These are phyloP conservation scores for Protophormia terraenovae DNA, from an alignment of 2,888 invertebrate genomes.

Conservation along the genomic window DNA sequence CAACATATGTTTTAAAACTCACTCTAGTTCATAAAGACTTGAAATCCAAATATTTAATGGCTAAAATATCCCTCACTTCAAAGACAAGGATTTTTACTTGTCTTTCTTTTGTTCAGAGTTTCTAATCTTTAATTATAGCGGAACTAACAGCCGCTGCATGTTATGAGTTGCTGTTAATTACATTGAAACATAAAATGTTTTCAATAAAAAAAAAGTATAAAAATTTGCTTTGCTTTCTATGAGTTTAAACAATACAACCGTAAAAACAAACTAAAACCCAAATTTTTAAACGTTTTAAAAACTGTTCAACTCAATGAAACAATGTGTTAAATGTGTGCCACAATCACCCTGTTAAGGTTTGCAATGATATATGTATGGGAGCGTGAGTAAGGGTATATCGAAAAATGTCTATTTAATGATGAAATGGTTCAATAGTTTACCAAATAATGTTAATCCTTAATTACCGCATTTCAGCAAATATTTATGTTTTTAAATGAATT, in stretches of 20 bases:
- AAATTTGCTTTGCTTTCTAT: constrained; percentile 5
- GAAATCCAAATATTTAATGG: not conserved
- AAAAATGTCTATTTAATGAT: not conserved
- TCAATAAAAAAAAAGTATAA: not conserved
- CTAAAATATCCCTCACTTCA: not conserved
- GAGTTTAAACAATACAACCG: not conserved
- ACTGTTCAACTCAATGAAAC: not conserved
- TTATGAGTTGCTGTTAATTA: constrained; percentile 12
- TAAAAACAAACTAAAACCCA: not conserved
- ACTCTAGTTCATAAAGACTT: not conserved
- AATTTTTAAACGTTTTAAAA: constrained; percentile 13
- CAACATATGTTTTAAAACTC: constrained; percentile 5
- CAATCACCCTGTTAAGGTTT: not conserved
- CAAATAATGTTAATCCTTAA: constrained; percentile 50
- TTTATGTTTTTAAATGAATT: constrained; percentile 31
- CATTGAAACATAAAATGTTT: constrained; percentile 33
- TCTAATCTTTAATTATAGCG: constrained; percentile 42
- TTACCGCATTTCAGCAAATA: constrained; percentile 44
- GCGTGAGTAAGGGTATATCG: not conserved
- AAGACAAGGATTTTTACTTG: not conserved
- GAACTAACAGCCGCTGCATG: constrained; percentile 38
- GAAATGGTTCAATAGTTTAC: constrained; percentile 29
- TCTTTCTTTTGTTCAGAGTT: not conserved
- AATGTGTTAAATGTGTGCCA: not conserved
- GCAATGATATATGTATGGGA: not conserved